Evolutionary conservation across 2,888 invertebrate genomes (phyloP).

Genomic region (Griposia aprilina): DNA sequence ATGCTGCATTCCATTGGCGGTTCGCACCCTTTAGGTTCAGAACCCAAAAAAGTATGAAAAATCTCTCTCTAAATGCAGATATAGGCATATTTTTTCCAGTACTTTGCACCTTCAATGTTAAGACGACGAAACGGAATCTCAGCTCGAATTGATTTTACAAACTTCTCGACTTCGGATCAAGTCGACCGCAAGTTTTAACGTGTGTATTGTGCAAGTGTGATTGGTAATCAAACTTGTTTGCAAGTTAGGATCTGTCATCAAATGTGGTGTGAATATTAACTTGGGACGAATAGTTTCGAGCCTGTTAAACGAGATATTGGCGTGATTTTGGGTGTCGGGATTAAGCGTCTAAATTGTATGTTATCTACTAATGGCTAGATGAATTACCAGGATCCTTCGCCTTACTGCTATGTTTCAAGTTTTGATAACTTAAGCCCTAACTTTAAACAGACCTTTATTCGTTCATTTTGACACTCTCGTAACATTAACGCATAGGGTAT

Average conservation of each 20-base stretch:
- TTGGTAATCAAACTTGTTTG: constrained; percentile 74
- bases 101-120: constrained; percentile 21
- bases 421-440: not conserved
- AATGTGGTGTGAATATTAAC: constrained; percentile 57
- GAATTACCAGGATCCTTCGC: not conserved
- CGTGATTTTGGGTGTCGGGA: not conserved
- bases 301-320: constrained; percentile 23
- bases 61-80: too few relatives aligned
- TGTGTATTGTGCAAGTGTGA: constrained; percentile 73
- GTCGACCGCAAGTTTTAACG: constrained; percentile 52
- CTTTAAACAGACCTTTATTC: too few relatives aligned
- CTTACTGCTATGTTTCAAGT: not conserved
- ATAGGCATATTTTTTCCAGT: too few relatives aligned
- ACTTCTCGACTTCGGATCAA: constrained; percentile 43
- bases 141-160: constrained; percentile 43
- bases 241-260: constrained; percentile 61
- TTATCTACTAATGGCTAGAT: not conserved
- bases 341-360: not conserved
- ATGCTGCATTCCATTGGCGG: too few relatives aligned
- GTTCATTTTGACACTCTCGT: not conserved
- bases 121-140: constrained; percentile 23
- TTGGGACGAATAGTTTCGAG: constrained; percentile 36
- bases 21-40: too few relatives aligned
- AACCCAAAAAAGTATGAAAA: too few relatives aligned
- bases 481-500: too few relatives aligned